Conservation (phyloP, 92 coral and sea anemone species). For the Porites cylindrica region DNA sequence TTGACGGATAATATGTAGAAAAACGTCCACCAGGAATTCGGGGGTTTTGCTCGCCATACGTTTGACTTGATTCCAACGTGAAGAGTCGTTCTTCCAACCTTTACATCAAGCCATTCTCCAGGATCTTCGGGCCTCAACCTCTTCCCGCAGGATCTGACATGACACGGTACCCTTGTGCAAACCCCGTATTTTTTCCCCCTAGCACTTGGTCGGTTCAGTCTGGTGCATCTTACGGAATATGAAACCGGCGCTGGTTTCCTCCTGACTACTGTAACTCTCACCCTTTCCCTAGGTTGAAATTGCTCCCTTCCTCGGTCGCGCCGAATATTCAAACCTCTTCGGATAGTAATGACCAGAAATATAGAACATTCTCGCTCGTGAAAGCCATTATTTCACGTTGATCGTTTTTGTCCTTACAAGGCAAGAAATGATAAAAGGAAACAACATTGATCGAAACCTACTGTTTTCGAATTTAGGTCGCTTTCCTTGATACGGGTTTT, state of each 20-base stretch:
- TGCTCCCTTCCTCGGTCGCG: too few species aligned
- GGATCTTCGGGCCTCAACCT: conserved; percentile 58
- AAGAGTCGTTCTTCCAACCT: conserved; percentile 45
- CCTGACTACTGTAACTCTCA: conserved; percentile 7
- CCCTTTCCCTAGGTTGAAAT: too few species aligned
- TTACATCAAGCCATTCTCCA: conserved; percentile 40
- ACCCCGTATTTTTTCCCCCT: conserved; percentile 66
- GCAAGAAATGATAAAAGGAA: neutral
- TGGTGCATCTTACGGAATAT: conserved; percentile 36
- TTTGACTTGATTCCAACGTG: conserved; percentile 67
- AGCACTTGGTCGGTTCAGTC: conserved; percentile 57
- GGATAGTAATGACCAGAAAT: too few species aligned
- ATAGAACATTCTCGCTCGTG: too few species aligned
- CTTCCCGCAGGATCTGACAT: conserved; percentile 45
- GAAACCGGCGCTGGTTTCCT: conserved; percentile 51
- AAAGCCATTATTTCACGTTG: too few species aligned
- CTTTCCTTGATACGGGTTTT: neutral
- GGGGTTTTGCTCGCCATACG: conserved; percentile 50
- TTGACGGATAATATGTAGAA: conserved; percentile 48
- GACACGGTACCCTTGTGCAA: conserved; percentile 18
- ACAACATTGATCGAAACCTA: neutral
- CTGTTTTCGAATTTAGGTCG: neutral
- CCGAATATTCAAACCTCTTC: too few species aligned
- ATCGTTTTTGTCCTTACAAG: neutral
- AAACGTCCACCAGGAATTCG: conserved; percentile 34